Conservation (phyloP, 1,140 invertebrate species). For the Aplysia californica region DNA sequence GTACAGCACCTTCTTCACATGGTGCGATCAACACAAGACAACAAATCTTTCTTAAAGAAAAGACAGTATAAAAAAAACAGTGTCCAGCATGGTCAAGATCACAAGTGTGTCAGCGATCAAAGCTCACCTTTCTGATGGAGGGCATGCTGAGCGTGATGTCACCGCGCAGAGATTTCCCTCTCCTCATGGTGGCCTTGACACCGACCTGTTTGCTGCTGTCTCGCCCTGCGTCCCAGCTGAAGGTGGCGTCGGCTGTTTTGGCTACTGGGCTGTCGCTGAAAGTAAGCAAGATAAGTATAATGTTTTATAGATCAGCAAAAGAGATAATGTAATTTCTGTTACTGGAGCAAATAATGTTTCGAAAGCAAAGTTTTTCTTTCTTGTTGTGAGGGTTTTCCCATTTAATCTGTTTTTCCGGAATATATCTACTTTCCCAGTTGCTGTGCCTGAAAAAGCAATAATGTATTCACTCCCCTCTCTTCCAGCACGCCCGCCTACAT, state of each 20-base stretch:
- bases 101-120: too few species aligned
- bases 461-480: too few species aligned
- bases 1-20: too few species aligned
- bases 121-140: not conserved
- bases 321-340: not conserved
- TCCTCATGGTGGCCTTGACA: not conserved
- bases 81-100: too few species aligned
- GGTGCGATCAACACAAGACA: too few species aligned
- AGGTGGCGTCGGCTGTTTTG: not conserved
- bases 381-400: too few species aligned
- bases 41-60: too few species aligned
- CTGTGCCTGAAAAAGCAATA: not conserved
- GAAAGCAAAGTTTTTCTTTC: not conserved
- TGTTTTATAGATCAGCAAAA: not conserved
- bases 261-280: not conserved
- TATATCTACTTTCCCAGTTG: too few species aligned
- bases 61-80: too few species aligned
- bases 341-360: not conserved
- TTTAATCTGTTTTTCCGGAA: too few species aligned
- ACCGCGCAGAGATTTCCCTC: not conserved
- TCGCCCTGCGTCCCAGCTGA: constrained; percentile 50
- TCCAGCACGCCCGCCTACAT: too few species aligned
- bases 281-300: not conserved
- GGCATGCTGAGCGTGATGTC: not conserved
- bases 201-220: constrained; percentile 26